Conservation (phyloP, 2,797 vertebrate species). For the Argya squamiceps region DNA sequence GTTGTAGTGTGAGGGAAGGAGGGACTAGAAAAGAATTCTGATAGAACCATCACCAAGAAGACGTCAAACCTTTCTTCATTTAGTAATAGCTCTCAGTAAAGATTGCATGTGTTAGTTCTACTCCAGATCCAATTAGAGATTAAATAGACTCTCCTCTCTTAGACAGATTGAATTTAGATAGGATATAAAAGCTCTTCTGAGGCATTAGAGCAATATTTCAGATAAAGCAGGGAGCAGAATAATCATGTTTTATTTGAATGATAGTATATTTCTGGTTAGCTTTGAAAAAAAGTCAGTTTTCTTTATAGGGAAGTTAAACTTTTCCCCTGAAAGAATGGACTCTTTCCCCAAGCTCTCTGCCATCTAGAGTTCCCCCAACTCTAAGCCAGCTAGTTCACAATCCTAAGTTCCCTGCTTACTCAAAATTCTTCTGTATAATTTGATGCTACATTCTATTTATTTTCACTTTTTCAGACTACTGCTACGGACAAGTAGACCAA, state of each 20-base stretch:
- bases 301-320: not conserved
- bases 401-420: not conserved
- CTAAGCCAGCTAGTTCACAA: not conserved
- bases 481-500: not conserved
- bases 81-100: constrained; percentile 47
- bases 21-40: not conserved
- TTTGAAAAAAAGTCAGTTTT: not conserved
- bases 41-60: constrained; percentile 18
- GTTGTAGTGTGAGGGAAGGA: not conserved
- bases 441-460: not conserved
- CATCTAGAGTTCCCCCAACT: not conserved
- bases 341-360: not conserved
- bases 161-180: constrained; percentile 51
- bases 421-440: not conserved
- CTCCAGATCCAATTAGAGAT: constrained; percentile 56
- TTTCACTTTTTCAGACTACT: not conserved
- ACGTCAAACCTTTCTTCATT: constrained; percentile 8
- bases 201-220: constrained; percentile 22
- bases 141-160: constrained; percentile 39
- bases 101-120: constrained; percentile 42
- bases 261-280: not conserved
- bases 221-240: constrained; percentile 17
- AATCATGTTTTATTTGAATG: constrained; percentile 41
- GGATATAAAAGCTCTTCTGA: constrained; percentile 24
- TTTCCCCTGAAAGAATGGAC: not conserved